Percentiles rank a stretch among this genome's conserved stretches.
Evolutionary conservation across 2,888 invertebrate species (phyloP).

Genomic region (Seladonia tumulorum): DNA sequence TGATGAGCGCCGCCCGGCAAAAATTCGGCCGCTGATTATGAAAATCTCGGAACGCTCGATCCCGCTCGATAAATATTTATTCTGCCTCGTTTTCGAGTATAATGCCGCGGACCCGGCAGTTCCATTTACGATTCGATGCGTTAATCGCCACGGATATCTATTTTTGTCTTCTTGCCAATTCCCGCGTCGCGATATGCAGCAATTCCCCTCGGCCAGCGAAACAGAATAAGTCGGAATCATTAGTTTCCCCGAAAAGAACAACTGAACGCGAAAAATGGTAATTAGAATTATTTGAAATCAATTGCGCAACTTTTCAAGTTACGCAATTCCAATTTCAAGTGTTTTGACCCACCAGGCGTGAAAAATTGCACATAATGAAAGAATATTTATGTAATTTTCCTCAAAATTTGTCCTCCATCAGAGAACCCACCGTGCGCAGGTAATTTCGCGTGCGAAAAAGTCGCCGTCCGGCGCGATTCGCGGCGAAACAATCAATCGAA

Average conservation of each 20-base stretch:
- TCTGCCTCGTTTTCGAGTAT: background rate
- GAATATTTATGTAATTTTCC: background rate
- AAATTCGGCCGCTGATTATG: background rate
- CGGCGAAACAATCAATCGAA: background rate
- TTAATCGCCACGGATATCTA: background rate
- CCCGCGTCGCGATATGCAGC: background rate
- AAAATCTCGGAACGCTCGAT: background rate
- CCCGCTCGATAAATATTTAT: background rate
- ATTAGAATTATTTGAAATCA: no score
- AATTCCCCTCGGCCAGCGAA: background rate
- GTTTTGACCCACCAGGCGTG: no score
- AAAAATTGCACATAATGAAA: no score
- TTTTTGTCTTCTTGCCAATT: conserved; percentile 1
- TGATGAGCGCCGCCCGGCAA: background rate
- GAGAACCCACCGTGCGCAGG: background rate
- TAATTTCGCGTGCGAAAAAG: background rate
- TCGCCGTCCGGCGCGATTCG: background rate
- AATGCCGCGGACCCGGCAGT: background rate
- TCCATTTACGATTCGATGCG: background rate
- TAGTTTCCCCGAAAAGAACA: background rate
- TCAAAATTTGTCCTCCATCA: background rate
- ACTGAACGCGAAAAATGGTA: no score
- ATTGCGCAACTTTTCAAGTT: no score
- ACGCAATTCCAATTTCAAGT: no score
- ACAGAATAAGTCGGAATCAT: background rate